Evolutionary conservation across 2,888 invertebrate genomes (phyloP).

Genomic region (Megaustenia siamemsis): DNA sequence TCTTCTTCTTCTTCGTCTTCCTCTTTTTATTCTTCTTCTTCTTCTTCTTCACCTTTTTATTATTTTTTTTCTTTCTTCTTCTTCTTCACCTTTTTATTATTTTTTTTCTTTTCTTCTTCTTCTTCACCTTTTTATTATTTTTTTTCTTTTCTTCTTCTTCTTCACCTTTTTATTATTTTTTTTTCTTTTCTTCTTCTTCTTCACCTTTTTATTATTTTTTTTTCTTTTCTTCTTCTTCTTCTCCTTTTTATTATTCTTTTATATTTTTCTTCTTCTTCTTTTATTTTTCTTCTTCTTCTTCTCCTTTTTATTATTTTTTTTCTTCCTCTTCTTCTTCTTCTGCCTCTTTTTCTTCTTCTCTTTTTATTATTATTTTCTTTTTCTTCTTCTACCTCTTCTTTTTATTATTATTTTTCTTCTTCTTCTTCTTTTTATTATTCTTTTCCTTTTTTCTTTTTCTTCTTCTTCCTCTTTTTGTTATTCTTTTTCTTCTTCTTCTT

Average conservation of each 20-base stretch:
- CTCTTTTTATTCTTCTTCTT: neutral
- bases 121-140: neutral
- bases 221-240: neutral
- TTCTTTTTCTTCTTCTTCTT: neutral
- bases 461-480: neutral
- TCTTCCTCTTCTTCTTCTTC: neutral
- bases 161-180: neutral
- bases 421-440: conserved; percentile 12
- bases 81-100: neutral
- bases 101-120: neutral
- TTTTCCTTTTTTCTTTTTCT: neutral
- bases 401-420: conserved; percentile 1
- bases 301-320: neutral
- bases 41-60: neutral
- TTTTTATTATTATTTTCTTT: neutral
- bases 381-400: conserved; percentile 10
- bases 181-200: neutral
- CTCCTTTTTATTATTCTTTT: neutral
- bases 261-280: conserved; percentile 1
- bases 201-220: neutral
- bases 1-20: neutral
- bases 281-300: neutral
- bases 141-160: neutral
- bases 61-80: neutral
- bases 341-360: conserved; percentile 14